phyloP scores from a whole-genome alignment of 2,113 vertebrate species.

The Scophthalmus maximus region DNA sequence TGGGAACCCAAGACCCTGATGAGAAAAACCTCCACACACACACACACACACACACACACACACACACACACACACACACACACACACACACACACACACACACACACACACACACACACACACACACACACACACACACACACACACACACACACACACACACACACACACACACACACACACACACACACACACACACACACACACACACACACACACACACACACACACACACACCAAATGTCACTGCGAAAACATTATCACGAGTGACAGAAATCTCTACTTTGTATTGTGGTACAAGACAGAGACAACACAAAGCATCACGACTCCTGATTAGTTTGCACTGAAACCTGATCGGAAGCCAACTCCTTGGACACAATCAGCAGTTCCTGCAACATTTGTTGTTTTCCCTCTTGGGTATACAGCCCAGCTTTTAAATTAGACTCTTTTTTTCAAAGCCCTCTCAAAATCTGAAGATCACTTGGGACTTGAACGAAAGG shows the following conservation, averaged over 20 bases:
- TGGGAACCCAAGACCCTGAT: constrained; percentile 76
- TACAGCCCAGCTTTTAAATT: constrained; percentile 39
- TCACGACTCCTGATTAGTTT: not conserved
- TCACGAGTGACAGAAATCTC: not conserved
- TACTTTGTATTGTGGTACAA: not conserved
- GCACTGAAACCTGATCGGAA: not conserved
- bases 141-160: not conserved
- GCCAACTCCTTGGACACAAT: no score
- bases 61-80: not conserved
- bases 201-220: not conserved
- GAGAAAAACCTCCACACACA: constrained; percentile 49
- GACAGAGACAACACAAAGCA: not conserved
- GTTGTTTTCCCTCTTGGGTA: constrained; percentile 21
- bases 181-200: not conserved
- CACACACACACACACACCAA: not conserved
- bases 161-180: not conserved
- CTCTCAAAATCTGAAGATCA: constrained; percentile 48
- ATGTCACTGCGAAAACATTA: constrained; percentile 1
- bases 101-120: not conserved
- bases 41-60: not conserved
- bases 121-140: not conserved
- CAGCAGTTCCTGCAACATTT: constrained; percentile 24
- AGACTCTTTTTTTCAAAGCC: constrained; percentile 19
- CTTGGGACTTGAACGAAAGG: constrained; percentile 40
- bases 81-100: not conserved